Evolutionary conservation across 2,888 invertebrate genomes (phyloP).

Genomic region (Boloria selene): DNA sequence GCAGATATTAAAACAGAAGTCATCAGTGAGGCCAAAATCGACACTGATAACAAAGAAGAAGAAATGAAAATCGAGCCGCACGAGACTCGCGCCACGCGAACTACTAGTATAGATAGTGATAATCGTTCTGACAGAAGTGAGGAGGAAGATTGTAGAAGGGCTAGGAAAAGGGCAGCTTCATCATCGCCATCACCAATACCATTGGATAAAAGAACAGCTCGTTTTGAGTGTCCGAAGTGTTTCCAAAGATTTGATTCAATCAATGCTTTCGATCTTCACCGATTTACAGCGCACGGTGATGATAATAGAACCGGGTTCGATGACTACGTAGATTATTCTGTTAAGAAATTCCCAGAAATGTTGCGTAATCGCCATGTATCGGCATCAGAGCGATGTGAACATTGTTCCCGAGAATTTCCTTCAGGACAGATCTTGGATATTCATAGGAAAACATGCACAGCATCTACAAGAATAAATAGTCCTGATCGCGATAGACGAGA

Average conservation of each 20-base stretch:
- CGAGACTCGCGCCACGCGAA: conserved; percentile 62
- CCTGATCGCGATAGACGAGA: conserved; percentile 86
- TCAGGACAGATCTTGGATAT: conserved; percentile 86
- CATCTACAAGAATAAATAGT: conserved; percentile 63
- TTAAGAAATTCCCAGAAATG: conserved; percentile 90
- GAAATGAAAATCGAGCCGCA: conserved; percentile 63
- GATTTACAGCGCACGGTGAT: conserved; percentile 83
- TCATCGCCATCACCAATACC: conserved; percentile 66
- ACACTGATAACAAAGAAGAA: conserved; percentile 53
- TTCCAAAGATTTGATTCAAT: conserved; percentile 88
- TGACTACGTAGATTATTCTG: conserved; percentile 91
- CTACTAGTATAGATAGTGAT: conserved; percentile 80
- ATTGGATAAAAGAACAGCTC: conserved; percentile 66
- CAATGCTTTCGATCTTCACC: conserved; percentile 87
- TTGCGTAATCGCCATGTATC: conserved; percentile 86
- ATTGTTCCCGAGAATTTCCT: conserved; percentile 87
- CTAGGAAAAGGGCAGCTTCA: conserved; percentile 70
- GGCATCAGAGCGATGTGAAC: conserved; percentile 84
- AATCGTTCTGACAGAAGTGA: conserved; percentile 82
- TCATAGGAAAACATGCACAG: conserved; percentile 80
- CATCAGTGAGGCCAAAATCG: conserved; percentile 75
- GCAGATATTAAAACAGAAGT: conserved; percentile 80
- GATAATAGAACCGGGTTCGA: conserved; percentile 85
- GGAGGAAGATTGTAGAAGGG: conserved; percentile 64
- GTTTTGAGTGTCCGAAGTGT: conserved; percentile 87